phyloP scores from a whole-genome alignment of 1,140 invertebrate genomes.

The Drosophila tani region DNA sequence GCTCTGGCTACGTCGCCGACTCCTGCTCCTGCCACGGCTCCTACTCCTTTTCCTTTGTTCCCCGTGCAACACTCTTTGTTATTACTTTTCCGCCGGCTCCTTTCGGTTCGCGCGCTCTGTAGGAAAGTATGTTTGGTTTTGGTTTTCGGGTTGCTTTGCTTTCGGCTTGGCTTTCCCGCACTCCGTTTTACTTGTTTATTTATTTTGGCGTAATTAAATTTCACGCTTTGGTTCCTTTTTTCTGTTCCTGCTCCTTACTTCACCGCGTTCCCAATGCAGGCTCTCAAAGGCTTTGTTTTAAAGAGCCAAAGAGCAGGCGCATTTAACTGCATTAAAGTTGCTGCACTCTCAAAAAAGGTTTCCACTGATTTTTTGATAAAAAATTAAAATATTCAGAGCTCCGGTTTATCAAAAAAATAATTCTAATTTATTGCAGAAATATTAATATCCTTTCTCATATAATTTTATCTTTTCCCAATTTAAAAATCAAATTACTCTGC shows the following conservation, averaged over 20 bases:
- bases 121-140: conserved; percentile 52
- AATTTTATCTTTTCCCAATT: neutral
- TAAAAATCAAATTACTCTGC: conserved; percentile 7
- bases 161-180: conserved; percentile 56
- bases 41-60: conserved; percentile 9
- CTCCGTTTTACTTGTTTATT: conserved; percentile 71
- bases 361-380: no score
- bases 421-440: neutral
- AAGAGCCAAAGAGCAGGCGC: conserved; percentile 15
- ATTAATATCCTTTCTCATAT: no score
- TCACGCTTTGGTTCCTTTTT: conserved; percentile 68
- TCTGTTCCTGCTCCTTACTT: neutral
- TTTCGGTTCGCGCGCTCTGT: conserved; percentile 12
- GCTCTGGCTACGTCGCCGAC: neutral
- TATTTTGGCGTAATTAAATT: conserved; percentile 81
- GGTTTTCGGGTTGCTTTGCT: conserved; percentile 56
- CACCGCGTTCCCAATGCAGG: conserved; percentile 11
- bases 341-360: neutral
- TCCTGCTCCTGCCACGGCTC: neutral
- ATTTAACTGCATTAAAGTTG: conserved; percentile 26
- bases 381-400: neutral
- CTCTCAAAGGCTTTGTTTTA: conserved; percentile 48
- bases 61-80: conserved; percentile 49
- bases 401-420: no score
- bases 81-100: conserved; percentile 24